These are phyloP conservation scores for Chionodraco myersi DNA, from an alignment of 2,113 vertebrate genomes.

Conservation along the genomic window DNA sequence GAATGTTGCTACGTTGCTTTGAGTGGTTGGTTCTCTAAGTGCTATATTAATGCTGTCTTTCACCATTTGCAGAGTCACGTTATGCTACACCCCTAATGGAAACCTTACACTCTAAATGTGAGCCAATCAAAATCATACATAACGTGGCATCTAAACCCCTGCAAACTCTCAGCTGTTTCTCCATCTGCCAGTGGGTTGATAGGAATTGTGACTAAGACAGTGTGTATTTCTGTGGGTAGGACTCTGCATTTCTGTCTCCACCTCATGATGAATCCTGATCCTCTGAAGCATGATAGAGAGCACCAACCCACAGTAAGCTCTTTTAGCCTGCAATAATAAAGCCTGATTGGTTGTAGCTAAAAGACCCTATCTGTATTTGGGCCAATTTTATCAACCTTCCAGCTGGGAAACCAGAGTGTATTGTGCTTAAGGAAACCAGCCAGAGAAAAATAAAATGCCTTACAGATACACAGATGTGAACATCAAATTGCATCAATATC, in stretches of 20 bases:
- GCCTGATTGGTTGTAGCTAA: slow-evolving; percentile 21
- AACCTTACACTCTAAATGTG: neutral
- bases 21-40: too few relatives aligned
- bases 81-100: too few relatives aligned
- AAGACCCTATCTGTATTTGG: slow-evolving; percentile 13
- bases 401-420: slow-evolving; percentile 47
- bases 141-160: neutral
- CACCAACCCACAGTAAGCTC: neutral
- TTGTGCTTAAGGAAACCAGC: slow-evolving; percentile 61
- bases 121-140: neutral
- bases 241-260: neutral
- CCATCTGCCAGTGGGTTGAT: neutral
- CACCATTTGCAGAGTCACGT: too few relatives aligned
- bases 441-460: slow-evolving; percentile 49
- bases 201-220: neutral
- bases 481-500: slow-evolving; percentile 76
- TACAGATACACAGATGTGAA: slow-evolving; percentile 71
- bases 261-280: slow-evolving; percentile 13
- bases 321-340: slow-evolving; percentile 37
- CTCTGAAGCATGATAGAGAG: slow-evolving; percentile 1
- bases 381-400: slow-evolving; percentile 54
- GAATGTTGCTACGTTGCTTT: too few relatives aligned
- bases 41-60: too few relatives aligned
- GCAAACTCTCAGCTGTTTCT: neutral
- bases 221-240: neutral